Percentiles rank a stretch among this genome's conserved stretches.
These are phyloP conservation scores for Cranoglanis bouderius DNA, from an alignment of 2,113 vertebrate genomes.

Conservation along the genomic window DNA sequence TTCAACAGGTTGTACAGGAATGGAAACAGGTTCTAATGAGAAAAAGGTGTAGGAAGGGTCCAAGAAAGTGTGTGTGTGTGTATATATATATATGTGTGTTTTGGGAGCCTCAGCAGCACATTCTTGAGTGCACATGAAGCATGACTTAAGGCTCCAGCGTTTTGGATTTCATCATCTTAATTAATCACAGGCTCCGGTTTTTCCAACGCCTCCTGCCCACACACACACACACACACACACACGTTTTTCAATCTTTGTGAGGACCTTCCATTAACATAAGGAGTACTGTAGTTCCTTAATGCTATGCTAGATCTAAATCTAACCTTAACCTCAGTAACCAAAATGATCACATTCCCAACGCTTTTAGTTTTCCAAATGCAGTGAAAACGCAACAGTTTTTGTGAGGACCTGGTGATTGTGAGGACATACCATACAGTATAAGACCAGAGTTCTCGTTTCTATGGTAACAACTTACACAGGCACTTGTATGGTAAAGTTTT, in stretches of 20 bases:
- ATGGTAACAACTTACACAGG: neutral
- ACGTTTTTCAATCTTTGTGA: neutral
- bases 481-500: neutral
- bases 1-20: too few species aligned
- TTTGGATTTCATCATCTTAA: constrained; percentile 51
- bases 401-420: neutral
- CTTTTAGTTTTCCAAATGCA: too few species aligned
- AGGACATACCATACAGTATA: neutral
- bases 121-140: constrained; percentile 47
- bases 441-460: neutral
- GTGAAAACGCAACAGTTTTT: neutral
- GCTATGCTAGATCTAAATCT: neutral
- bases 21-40: neutral
- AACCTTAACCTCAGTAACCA: neutral
- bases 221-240: constrained; percentile 21
- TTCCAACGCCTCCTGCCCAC: neutral
- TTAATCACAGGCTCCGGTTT: constrained; percentile 34
- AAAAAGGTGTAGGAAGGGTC: neutral
- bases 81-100: constrained; percentile 22
- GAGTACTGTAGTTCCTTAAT: neutral
- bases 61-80: neutral
- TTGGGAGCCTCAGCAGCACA: constrained; percentile 42
- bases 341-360: neutral
- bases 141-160: constrained; percentile 45
- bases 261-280: neutral